These are phyloP conservation scores for Entomyzon cyanotis DNA, from an alignment of 2,113 vertebrate genomes.

Conservation along the genomic window DNA sequence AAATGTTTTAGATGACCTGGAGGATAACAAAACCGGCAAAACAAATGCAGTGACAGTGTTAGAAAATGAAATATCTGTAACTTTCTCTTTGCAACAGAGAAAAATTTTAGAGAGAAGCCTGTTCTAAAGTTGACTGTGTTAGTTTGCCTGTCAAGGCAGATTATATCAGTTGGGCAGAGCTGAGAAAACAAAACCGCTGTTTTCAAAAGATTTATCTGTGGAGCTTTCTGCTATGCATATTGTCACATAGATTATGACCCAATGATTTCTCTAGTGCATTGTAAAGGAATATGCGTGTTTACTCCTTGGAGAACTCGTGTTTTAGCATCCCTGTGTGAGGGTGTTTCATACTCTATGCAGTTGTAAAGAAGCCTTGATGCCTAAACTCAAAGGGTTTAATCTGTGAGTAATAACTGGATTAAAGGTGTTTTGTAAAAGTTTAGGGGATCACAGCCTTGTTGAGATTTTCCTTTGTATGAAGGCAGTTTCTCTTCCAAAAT, in stretches of 20 bases:
- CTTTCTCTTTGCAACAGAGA: neutral
- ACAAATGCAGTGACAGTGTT: neutral
- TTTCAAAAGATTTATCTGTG: neutral
- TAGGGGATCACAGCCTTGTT: neutral
- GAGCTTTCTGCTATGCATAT: neutral
- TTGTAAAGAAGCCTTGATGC: neutral
- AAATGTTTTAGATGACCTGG: neutral
- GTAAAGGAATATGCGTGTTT: neutral
- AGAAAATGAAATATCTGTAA: neutral
- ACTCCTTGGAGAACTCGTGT: neutral
- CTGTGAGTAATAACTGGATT: neutral
- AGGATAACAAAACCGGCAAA: neutral
- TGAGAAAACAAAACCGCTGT: neutral
- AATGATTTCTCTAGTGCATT: neutral
- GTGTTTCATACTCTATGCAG: neutral
- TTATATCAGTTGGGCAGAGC: neutral
- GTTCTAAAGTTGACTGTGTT: neutral
- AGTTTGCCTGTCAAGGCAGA: neutral
- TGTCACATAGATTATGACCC: neutral
- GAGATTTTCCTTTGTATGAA: neutral
- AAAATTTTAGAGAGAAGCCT: neutral
- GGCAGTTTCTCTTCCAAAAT: neutral
- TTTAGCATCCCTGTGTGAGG: neutral
- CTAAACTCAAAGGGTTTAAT: neutral
- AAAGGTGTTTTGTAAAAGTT: neutral